Percentiles rank a stretch among this genome's conserved stretches.
phyloP scores from a whole-genome alignment of 2,888 invertebrate genomes.

The Eupithecia tripunctaria region DNA sequence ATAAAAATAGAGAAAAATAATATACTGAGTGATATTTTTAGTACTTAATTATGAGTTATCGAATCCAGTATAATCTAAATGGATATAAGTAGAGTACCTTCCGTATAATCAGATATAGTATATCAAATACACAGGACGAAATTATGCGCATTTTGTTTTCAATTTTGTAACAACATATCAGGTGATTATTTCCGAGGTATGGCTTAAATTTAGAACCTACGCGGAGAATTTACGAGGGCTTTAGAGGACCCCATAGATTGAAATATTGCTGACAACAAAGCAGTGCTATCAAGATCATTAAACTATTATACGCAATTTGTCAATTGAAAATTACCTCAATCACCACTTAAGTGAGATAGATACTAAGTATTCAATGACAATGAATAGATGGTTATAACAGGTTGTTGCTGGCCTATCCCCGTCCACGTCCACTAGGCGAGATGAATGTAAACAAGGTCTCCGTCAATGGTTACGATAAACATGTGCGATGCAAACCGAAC shows the following conservation, averaged over 20 bases:
- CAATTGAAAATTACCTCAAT: not conserved
- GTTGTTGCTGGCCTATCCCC: constrained; percentile 11
- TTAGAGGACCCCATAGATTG: not conserved
- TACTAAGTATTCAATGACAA: constrained; percentile 22
- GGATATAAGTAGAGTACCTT: not conserved
- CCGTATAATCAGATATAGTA: not conserved
- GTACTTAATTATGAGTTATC: not conserved
- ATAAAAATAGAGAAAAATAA: not conserved
- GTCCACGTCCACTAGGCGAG: constrained; percentile 19
- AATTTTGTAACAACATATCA: not conserved
- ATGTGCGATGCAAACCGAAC: constrained; percentile 20
- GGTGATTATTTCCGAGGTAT: not conserved
- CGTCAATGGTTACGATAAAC: constrained; percentile 22
- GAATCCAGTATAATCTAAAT: not conserved
- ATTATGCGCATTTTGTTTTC: not conserved
- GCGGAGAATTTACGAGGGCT: not conserved
- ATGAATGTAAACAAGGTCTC: constrained; percentile 17
- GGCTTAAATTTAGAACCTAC: not conserved
- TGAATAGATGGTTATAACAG: constrained; percentile 22
- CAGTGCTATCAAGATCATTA: not conserved
- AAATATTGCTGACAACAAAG: not conserved
- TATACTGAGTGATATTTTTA: not conserved
- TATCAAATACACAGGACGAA: not conserved
- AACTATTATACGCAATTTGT: not conserved
- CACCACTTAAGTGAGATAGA: not conserved